Evolutionary conservation across 2,888 invertebrate species (phyloP).

Genomic region (Neria commutata): DNA sequence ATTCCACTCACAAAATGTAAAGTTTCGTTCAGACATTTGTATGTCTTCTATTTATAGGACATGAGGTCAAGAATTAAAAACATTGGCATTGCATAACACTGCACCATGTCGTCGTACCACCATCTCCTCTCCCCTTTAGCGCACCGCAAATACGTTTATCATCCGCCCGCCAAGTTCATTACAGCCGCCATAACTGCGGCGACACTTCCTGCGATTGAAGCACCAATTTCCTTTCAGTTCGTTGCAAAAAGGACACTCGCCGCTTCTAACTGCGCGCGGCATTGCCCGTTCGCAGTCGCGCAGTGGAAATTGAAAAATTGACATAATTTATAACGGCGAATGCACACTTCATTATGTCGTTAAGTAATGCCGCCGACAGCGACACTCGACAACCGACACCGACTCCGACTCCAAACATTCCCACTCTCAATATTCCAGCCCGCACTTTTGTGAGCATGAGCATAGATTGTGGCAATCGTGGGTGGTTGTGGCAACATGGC

Average conservation of each 20-base stretch:
- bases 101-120: neutral
- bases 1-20: too few species aligned
- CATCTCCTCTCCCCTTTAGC: neutral
- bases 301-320: conserved; percentile 2
- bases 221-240: conserved; percentile 15
- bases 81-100: neutral
- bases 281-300: neutral
- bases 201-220: conserved; percentile 14
- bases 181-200: conserved; percentile 4
- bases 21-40: too few species aligned
- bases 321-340: conserved; percentile 1
- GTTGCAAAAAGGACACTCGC: conserved; percentile 1
- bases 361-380: neutral
- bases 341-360: neutral
- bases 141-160: neutral
- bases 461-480: too few species aligned
- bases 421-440: too few species aligned
- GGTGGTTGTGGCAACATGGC: neutral
- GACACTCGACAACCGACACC: neutral
- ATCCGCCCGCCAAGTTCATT: neutral
- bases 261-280: neutral
- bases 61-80: too few species aligned
- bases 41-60: too few species aligned
- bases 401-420: too few species aligned
- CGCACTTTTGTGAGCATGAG: too few species aligned